These are phyloP conservation scores for Chirona hameri DNA, from an alignment of 2,888 invertebrate genomes.

Conservation along the genomic window DNA sequence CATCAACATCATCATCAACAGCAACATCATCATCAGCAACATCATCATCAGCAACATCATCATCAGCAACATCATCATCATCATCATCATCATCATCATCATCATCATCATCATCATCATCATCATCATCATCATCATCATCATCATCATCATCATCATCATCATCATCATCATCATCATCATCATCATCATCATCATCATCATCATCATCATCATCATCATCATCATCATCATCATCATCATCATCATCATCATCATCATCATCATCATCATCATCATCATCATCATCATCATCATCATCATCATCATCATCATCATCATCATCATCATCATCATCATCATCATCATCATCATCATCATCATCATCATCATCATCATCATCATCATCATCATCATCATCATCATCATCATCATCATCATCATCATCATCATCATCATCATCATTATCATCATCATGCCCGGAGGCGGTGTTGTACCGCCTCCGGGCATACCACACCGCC, in stretches of 20 bases:
- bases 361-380: constrained; percentile 22
- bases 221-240: too few relatives aligned
- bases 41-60: too few relatives aligned
- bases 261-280: constrained; percentile 22
- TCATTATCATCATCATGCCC: too few relatives aligned
- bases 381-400: constrained; percentile 22
- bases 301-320: constrained; percentile 22
- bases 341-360: constrained; percentile 22
- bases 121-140: constrained; percentile 22
- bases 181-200: constrained; percentile 22
- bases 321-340: constrained; percentile 22
- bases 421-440: constrained; percentile 22
- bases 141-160: constrained; percentile 22
- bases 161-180: constrained; percentile 22
- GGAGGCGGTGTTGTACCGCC: too few relatives aligned
- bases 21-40: too few relatives aligned
- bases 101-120: constrained; percentile 22
- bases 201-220: constrained; percentile 22
- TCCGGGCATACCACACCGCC: too few relatives aligned
- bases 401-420: constrained; percentile 22
- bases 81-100: constrained; percentile 7
- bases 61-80: too few relatives aligned
- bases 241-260: too few relatives aligned
- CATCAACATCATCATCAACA: too few relatives aligned
- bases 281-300: constrained; percentile 22